phyloP scores from a whole-genome alignment of 2,113 vertebrate species.

The Alces alces region DNA sequence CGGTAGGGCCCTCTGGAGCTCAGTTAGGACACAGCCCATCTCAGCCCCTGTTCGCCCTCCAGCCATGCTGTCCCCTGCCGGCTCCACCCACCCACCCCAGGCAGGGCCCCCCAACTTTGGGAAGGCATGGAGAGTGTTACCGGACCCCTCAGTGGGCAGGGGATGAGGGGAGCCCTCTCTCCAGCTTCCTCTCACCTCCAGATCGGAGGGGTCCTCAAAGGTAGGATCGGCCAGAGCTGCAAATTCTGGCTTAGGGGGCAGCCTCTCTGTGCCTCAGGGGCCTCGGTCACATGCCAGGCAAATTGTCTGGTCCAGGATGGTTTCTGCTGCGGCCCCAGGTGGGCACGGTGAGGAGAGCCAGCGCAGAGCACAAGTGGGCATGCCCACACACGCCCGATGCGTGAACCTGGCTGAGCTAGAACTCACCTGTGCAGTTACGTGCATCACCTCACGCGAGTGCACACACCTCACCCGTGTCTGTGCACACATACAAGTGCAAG shows the following conservation, averaged over 20 bases:
- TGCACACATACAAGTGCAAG: fast-evolving
- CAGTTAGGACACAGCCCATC: not conserved
- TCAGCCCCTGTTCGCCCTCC: not conserved
- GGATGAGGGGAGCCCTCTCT: not conserved
- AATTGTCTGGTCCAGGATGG: not conserved
- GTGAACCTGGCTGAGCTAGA: not conserved
- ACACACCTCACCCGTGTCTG: not conserved
- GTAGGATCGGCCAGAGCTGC: not conserved
- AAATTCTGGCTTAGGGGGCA: not conserved
- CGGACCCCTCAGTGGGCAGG: not conserved
- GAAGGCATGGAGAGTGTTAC: not conserved
- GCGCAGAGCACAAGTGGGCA: fast-evolving
- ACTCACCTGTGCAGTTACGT: not conserved
- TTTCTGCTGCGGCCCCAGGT: not conserved
- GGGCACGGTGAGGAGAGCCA: not conserved
- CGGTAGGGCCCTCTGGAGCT: fast-evolving
- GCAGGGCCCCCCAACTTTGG: not conserved
- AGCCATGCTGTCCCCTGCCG: not conserved
- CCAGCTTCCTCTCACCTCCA: not conserved
- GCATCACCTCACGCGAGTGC: not conserved
- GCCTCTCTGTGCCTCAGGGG: not conserved
- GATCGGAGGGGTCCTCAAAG: not conserved
- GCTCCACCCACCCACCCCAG: not conserved
- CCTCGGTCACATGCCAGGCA: not conserved
- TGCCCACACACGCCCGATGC: fast-evolving